Base-by-base conservation (phyloP, 1,140 invertebrate species). In the Tetragonula clypearis region DNA sequence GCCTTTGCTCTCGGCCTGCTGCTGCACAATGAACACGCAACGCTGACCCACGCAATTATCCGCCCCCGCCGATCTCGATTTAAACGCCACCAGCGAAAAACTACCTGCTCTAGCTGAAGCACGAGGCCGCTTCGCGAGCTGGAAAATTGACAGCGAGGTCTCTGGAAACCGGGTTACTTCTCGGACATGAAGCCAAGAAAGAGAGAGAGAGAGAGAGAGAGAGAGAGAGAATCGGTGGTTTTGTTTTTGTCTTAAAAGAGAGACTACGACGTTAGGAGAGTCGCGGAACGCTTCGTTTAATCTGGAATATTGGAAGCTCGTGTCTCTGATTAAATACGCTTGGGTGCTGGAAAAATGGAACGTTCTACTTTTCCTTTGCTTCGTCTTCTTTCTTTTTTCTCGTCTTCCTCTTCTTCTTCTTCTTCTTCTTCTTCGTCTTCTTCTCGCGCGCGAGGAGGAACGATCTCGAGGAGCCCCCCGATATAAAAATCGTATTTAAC, bases 11-110 rank as follows among this genome's bases (percentile, higher is more conserved):
- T 49, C 41, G 41, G 41, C 6, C 41, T 6, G 8, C 41, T 8
- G 9, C 11, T 26, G 35, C 12, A 73, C 79, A 74, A 73, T 81
- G 71, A n/a, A 82, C 69, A 74, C 79, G 79, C 79, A 74, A 82
- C 69, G 41, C 41, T 35, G n/a, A n/a, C 6, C 55, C n/a, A n/a
- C 26, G 79, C 56, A 62, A 82, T 82, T 82, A 82, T 2, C n/a
- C 41, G 26, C 17, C 55, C n/a, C 9, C 1, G 35, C 35, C 35
- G 35, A 35, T 3, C 19, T 12, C 35, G 79, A 73, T 73, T 72
- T 41, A n/a, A 56, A 26, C 41, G 23, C 23, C 23, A 14, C 58
- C 2, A 56, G 41, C 1, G 60, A 21, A 66, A 30, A 78, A 78
- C 76, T 8, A 14, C 11, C 76, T 3, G 19, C 11, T 78, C 60